A percentile compares a stretch with the other conserved stretches of the same genome.
Conservation (phyloP, 2,113 vertebrate species). For the Puntigrus tetrazona region DNA sequence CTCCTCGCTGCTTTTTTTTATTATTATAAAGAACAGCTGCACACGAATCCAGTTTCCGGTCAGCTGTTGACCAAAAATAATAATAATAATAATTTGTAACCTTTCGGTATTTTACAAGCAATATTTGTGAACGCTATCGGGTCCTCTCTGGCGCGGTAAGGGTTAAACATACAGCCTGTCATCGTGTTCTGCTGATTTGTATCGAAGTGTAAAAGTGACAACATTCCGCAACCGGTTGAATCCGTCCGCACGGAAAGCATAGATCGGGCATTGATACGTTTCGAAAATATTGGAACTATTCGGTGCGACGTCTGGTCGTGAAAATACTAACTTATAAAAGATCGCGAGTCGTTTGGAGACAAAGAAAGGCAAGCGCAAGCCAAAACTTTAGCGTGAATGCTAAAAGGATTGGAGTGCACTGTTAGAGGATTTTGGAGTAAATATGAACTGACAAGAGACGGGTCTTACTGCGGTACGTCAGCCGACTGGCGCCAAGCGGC, state of each 20-base stretch:
- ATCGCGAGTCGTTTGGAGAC: conserved; percentile 2
- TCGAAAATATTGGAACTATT: neutral
- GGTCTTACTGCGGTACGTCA: conserved; percentile 85
- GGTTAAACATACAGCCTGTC: conserved; percentile 57
- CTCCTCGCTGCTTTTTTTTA: neutral
- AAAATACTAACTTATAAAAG: conserved; percentile 2
- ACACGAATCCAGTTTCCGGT: neutral
- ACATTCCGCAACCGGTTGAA: conserved; percentile 47
- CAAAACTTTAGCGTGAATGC: conserved; percentile 59
- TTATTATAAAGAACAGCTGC: neutral
- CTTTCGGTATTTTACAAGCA: neutral
- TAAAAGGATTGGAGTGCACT: conserved; percentile 65
- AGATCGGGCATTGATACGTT: conserved; percentile 2
- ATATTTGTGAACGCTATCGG: neutral
- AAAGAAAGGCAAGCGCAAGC: neutral
- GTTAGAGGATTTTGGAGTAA: conserved; percentile 79
- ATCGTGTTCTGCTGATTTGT: conserved; percentile 60
- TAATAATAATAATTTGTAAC: neutral
- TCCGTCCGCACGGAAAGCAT: conserved; percentile 13
- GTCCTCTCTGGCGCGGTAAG: conserved; percentile 24
- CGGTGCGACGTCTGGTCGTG: neutral
- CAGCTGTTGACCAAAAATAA: neutral
- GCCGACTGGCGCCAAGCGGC: conserved; percentile 89
- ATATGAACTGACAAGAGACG: conserved; percentile 91
- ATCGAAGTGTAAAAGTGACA: conserved; percentile 60